phyloP scores from a whole-genome alignment of 2,888 invertebrate species.

The Stomorhina lunata region DNA sequence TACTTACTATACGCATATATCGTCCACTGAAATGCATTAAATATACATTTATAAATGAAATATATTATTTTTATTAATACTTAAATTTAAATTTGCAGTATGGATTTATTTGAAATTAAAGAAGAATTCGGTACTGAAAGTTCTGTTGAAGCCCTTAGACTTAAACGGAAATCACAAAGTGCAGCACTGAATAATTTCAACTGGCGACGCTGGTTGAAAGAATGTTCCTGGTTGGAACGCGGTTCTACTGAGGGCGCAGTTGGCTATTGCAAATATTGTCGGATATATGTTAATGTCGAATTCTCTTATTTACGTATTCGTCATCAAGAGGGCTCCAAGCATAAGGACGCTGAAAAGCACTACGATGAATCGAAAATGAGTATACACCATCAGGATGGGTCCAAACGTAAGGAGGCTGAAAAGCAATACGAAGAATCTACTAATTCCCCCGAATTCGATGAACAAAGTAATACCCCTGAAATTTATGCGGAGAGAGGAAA shows the following conservation, averaged over 20 bases:
- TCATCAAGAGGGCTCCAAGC: slow-evolving; percentile 70
- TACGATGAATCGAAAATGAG: slow-evolving; percentile 53
- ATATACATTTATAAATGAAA: background rate
- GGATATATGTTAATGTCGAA: slow-evolving; percentile 72
- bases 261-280: slow-evolving; percentile 72
- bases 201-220: slow-evolving; percentile 72
- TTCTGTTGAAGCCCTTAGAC: slow-evolving; percentile 69
- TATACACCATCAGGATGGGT: slow-evolving; percentile 71
- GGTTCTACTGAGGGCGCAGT: slow-evolving; percentile 67
- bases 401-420: slow-evolving; percentile 66
- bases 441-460: background rate
- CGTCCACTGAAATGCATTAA: too few relatives aligned
- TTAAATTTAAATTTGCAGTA: slow-evolving; percentile 26
- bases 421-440: slow-evolving; percentile 10
- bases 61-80: background rate
- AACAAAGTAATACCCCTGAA: background rate
- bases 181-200: slow-evolving; percentile 72
- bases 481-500: slow-evolving; percentile 8
- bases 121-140: slow-evolving; percentile 72
- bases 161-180: slow-evolving; percentile 69
- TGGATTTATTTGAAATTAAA: slow-evolving; percentile 67
- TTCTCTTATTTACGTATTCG: slow-evolving; percentile 72
- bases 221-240: slow-evolving; percentile 72
- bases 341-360: slow-evolving; percentile 60
- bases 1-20: too few relatives aligned